Base-by-base conservation (phyloP, 2,888 invertebrate species). In the Limnephilus auricula region DNA sequence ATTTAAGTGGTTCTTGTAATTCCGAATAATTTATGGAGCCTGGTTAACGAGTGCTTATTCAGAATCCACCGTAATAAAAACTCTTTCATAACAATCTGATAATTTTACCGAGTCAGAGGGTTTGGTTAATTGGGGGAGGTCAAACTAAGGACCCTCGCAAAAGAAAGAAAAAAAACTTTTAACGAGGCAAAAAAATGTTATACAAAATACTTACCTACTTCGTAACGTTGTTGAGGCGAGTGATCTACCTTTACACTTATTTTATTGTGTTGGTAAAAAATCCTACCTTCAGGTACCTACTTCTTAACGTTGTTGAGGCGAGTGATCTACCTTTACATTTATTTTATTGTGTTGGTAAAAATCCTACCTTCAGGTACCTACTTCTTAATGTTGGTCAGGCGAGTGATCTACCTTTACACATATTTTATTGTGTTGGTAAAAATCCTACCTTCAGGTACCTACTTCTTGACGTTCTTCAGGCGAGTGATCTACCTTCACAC, bases 141-240 rank as follows among this genome's bases (percentile, higher is more conserved):
- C n/a, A 85, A 85, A 85, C 45, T 85, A 45, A 40, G 13, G 30
- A 40, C 37, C 40, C 25, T 30, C 45, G 37, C 25, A n/a, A 30
- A 12, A 40, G n/a, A 85, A 84, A n/a, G n/a, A 85, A 15, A 45
- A 30, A 85, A 85, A 85, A 85, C 40, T 85, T 85, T 85, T 85
- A 85, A 85, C 85, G 85, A 85, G 85, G 45, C 12, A 37, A 30
- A 13, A 85, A 85, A 85, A 85, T 30, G 37, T 85, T 37, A 45
- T 37, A 85, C 9, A 85, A 37, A 85, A 45, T 30, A 4, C 85
- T 0, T 34, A n/a, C 25, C 2, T 65, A 65, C 65, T 65, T 65
- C 65, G 9, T 65, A 25, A 65, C 25, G 6, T n/a, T 65, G 65
- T 65, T n/a, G 2, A 25, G 65, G 25, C 65, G 9, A 65, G 25